These are phyloP conservation scores for Sarcophaga variegata DNA, from an alignment of 2,888 invertebrate genomes.

Conservation along the genomic window DNA sequence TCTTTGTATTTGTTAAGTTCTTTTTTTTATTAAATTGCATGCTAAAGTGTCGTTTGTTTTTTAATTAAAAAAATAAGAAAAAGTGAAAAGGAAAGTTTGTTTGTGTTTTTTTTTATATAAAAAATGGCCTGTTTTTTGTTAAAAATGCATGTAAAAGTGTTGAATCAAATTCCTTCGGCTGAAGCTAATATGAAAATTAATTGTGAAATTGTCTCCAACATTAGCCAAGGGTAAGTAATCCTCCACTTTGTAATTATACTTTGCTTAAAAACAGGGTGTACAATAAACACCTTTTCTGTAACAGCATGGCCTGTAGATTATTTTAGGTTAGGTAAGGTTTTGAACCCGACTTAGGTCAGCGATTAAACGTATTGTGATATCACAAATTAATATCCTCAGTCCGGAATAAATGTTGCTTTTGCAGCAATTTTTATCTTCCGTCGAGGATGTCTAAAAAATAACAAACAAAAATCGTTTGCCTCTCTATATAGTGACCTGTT, in stretches of 20 bases:
- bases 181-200: neutral
- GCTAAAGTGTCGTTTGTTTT: constrained; percentile 54
- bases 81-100: constrained; percentile 34
- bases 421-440: too few relatives aligned
- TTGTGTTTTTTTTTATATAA: neutral
- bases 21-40: constrained; percentile 43
- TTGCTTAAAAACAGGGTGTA: too few relatives aligned
- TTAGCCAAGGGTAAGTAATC: too few relatives aligned
- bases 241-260: too few relatives aligned
- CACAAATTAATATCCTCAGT: too few relatives aligned
- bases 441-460: too few relatives aligned
- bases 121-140: neutral
- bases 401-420: too few relatives aligned
- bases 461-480: too few relatives aligned
- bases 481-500: too few relatives aligned
- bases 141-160: neutral
- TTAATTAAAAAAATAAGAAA: constrained; percentile 8
- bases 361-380: too few relatives aligned
- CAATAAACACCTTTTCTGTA: too few relatives aligned
- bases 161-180: neutral
- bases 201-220: too few relatives aligned
- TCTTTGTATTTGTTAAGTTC: neutral
- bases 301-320: neutral
- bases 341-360: neutral
- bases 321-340: neutral